phyloP scores from a whole-genome alignment of 2,888 invertebrate species.

The Ormia ochracea region DNA sequence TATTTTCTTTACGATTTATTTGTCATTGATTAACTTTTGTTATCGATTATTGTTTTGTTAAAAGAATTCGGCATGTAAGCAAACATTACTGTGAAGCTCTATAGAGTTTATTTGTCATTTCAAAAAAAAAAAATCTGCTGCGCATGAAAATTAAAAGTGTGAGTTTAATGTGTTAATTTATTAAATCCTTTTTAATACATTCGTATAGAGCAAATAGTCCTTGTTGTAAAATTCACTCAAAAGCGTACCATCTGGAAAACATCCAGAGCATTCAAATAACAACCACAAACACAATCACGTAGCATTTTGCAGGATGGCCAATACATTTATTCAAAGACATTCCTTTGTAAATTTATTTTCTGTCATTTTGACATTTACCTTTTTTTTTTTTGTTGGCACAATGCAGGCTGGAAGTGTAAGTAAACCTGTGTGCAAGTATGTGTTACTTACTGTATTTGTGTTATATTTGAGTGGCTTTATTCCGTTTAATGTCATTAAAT shows the following conservation, averaged over 20 bases:
- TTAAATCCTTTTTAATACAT: background rate
- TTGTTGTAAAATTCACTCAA: background rate
- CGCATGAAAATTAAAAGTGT: background rate
- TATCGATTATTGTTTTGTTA: too few species aligned
- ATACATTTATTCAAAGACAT: background rate
- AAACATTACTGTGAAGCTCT: too few species aligned
- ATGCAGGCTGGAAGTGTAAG: conserved; percentile 2
- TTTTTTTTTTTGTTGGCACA: background rate
- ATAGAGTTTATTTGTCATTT: too few species aligned
- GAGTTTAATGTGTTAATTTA: background rate
- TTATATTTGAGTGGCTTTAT: conserved; percentile 36
- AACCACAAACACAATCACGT: conserved; percentile 4
- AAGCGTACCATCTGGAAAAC: background rate
- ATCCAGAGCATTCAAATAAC: too few species aligned
- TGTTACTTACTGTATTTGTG: background rate
- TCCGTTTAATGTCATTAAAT: conserved; percentile 52
- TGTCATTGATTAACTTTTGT: too few species aligned
- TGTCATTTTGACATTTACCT: conserved; percentile 27
- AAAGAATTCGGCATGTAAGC: too few species aligned
- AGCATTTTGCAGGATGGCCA: background rate
- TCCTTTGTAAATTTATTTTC: background rate
- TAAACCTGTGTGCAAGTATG: background rate
- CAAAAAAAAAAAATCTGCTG: background rate
- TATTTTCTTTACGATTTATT: too few species aligned
- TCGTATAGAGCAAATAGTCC: background rate